Evolutionary conservation across 2,888 invertebrate genomes (phyloP), one percentile per base, ranked within the genome.

Genomic region (Nymphalis urticae): DNA sequence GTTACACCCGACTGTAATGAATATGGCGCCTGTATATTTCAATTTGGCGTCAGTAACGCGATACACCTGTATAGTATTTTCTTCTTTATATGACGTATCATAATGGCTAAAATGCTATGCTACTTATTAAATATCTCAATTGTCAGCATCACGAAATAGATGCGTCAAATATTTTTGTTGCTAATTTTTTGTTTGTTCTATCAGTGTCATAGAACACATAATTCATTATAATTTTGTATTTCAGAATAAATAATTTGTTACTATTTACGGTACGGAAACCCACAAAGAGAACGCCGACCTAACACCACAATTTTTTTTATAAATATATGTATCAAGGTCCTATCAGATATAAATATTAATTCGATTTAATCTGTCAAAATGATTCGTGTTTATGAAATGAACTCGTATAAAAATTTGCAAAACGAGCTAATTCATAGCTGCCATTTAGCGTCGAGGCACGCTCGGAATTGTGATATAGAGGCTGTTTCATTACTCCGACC

Each of bases 11-110:
- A 77, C 78, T 84, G 81, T 90, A 90, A 90, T 90, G 90, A 90
- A 89, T 88, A 89, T 88, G 85, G 86, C 83, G 77, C 80, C 87
- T 83, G 88, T 90, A 90, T 90, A 90, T 90, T 88, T 90, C 90
- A 90, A 90, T 90, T 90, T 90, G 67, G 70, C 51, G 62, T n/a
- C 65, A 13, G 69, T 62, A 65, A 70, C 67, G 66, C 61, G 62
- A 53, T 62, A 64, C 64, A 72, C 64, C 68, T 72, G 70, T 68
- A 61, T 56, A 51, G 70, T 70, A 70, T 65, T 70, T 65, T 70
- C 68, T 64, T 70, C 66, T 72, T 69, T 69, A 67, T 60, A 59
- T 56, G 21, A 48, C 24, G 32, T 13, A 8, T 6, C 8, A 42
- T 69, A 62, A 65, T 62, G 58, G 48, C 36, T 64, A 64, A 48